Conservation (phyloP, 35 echinoderm and acorn worm genomes). For the Diadema setosum region DNA sequence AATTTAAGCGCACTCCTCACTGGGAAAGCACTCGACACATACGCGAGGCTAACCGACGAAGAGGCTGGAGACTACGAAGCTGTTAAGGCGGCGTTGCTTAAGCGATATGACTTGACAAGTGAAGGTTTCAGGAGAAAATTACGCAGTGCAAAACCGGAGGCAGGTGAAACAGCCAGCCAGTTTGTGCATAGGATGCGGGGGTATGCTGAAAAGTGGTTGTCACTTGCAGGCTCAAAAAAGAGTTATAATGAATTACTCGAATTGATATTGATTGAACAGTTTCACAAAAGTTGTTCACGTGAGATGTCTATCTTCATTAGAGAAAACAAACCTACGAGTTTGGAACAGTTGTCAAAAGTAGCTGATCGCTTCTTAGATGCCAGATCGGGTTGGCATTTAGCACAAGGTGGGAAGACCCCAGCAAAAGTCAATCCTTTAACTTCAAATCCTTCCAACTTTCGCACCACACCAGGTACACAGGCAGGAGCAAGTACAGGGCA, state of each 20-base stretch:
- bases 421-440: neutral
- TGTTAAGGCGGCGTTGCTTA: conserved; percentile 35
- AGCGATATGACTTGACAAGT: conserved; percentile 24
- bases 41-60: neutral
- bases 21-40: conserved; percentile 3
- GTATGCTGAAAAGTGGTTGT: conserved; percentile 39
- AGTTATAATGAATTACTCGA: conserved; percentile 15
- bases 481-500: neutral
- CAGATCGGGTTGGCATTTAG: neutral
- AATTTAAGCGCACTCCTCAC: conserved; percentile 25
- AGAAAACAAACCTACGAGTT: conserved; percentile 23
- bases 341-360: conserved; percentile 21
- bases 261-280: conserved; percentile 53
- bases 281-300: neutral
- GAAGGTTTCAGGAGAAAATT: conserved; percentile 71
- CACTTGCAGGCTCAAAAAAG: neutral
- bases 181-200: conserved; percentile 25
- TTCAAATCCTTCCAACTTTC: neutral
- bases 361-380: conserved; percentile 50
- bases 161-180: conserved; percentile 32
- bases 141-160: neutral
- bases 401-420: neutral
- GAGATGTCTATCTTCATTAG: conserved; percentile 36
- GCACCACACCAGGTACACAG: neutral
- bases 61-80: conserved; percentile 30